Percentiles rank a stretch among this genome's conserved stretches.
These are phyloP conservation scores for Malacoraja senta DNA, from an alignment of 2,797 vertebrate genomes.

Conservation along the genomic window DNA sequence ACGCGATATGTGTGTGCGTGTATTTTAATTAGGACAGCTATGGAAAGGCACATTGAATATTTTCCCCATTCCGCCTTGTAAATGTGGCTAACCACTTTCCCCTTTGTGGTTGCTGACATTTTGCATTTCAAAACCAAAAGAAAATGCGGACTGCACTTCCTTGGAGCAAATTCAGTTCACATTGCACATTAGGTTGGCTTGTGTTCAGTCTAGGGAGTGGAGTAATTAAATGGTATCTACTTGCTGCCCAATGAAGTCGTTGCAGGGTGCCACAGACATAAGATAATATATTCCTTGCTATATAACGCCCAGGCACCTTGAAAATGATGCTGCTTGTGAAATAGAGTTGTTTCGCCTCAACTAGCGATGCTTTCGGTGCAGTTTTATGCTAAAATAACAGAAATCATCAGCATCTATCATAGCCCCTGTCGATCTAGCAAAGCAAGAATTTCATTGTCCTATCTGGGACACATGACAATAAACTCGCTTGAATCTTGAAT, in stretches of 20 bases:
- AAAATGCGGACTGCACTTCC: background rate
- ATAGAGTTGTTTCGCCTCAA: conserved; percentile 44
- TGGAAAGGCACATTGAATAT: background rate
- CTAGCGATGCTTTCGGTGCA: conserved; percentile 11
- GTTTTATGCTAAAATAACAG: background rate
- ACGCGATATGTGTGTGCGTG: too few relatives aligned
- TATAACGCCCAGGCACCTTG: conserved; percentile 43
- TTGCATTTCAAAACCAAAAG: background rate
- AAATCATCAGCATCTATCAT: background rate
- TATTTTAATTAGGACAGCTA: too few relatives aligned
- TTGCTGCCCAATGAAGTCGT: conserved; percentile 5
- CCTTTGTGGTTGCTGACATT: background rate
- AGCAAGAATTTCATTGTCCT: too few relatives aligned
- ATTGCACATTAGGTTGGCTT: background rate
- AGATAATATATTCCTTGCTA: conserved; percentile 2
- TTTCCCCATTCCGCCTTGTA: background rate
- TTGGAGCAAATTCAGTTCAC: conserved; percentile 1
- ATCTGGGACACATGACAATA: too few relatives aligned
- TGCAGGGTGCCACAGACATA: conserved; percentile 40
- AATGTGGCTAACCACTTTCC: background rate
- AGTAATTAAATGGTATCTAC: background rate
- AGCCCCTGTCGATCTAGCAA: background rate
- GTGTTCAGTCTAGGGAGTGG: background rate
- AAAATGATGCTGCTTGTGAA: conserved; percentile 41
- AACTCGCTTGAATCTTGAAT: too few relatives aligned